Percentiles rank a stretch among this genome's conserved stretches.
Evolutionary conservation across 2,113 vertebrate genomes (phyloP).

Genomic region (Crotalus helleri): DNA sequence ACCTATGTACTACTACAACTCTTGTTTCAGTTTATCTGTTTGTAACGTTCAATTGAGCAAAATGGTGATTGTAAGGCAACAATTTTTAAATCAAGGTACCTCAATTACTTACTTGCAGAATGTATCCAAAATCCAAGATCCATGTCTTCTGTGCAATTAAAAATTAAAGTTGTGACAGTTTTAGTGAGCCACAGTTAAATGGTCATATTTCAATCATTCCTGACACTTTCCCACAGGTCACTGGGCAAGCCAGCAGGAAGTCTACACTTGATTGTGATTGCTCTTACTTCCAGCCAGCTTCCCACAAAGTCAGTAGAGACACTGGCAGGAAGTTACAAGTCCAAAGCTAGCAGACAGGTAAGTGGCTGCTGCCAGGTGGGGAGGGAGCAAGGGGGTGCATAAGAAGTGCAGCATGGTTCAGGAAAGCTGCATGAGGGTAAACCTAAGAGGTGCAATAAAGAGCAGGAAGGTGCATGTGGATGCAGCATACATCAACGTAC

Average conservation of each 20-base stretch:
- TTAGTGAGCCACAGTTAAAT: not conserved
- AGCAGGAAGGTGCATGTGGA: not conserved
- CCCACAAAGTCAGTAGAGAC: not conserved
- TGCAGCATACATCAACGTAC: not conserved
- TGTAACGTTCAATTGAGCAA: not conserved
- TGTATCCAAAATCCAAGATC: not conserved
- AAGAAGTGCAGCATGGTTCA: not conserved
- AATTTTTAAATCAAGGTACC: not conserved
- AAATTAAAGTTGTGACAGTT: not conserved
- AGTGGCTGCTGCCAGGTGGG: not conserved
- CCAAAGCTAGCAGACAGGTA: not conserved
- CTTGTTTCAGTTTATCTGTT: not conserved
- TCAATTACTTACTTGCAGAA: not conserved
- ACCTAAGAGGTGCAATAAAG: not conserved
- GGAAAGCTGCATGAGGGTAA: not conserved
- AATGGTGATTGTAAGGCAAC: not conserved
- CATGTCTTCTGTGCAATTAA: not conserved
- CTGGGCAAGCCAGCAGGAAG: not conserved
- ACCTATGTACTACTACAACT: not conserved
- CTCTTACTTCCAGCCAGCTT: not conserved
- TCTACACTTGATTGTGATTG: not conserved
- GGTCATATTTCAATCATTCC: not conserved
- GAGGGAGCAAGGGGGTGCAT: not conserved
- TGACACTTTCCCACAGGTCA: not conserved
- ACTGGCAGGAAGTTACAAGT: not conserved